These are phyloP conservation scores for Hydrolagus affinis DNA, from an alignment of 2,113 vertebrate genomes.

Conservation along the genomic window DNA sequence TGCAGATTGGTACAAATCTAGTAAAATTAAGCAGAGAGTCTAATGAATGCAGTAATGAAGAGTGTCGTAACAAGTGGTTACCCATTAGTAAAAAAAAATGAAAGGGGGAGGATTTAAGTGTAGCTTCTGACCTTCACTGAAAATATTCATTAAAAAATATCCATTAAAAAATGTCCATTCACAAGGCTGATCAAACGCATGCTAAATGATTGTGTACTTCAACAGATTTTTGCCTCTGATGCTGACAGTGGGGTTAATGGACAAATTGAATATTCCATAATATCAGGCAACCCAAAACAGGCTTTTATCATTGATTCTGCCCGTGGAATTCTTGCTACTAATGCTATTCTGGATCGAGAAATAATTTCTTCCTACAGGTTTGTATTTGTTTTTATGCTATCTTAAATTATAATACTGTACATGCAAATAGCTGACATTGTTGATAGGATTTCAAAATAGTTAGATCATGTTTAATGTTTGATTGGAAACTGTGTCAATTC, in stretches of 20 bases:
- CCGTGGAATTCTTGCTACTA: conserved; percentile 68
- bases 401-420: conserved; percentile 16
- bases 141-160: neutral
- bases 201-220: neutral
- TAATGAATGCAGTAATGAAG: too few relatives aligned
- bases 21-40: neutral
- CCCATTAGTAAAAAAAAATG: neutral
- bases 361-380: conserved; percentile 71
- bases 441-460: neutral
- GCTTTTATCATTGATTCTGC: conserved; percentile 65
- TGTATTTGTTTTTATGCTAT: conserved; percentile 34
- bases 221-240: conserved; percentile 75
- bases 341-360: conserved; percentile 67
- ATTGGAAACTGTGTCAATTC: too few relatives aligned
- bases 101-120: neutral
- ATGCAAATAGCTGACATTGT: conserved; percentile 37
- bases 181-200: neutral
- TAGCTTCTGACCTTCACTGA: neutral
- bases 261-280: conserved; percentile 69
- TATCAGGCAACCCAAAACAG: conserved; percentile 70
- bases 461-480: too few relatives aligned
- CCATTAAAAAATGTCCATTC: neutral
- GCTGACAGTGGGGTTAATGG: conserved; percentile 69
- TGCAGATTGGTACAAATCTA: neutral
- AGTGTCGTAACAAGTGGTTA: neutral